Evolutionary conservation across 1,140 invertebrate genomes (phyloP).

Genomic region (Thaumetopoea pityocampa): DNA sequence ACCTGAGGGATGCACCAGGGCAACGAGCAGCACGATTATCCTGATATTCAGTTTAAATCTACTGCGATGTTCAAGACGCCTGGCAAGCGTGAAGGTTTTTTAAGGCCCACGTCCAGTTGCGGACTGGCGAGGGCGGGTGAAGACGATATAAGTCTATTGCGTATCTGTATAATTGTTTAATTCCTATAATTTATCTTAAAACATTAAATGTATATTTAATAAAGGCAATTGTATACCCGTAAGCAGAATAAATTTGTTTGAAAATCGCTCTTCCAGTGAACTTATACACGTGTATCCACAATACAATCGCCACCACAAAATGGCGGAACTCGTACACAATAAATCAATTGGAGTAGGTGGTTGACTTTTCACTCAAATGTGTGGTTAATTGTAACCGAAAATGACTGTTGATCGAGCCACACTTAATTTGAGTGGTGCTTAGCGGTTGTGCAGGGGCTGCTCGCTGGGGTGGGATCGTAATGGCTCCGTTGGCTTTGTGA

Average conservation of each 20-base stretch:
- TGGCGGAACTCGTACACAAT: conserved; percentile 70
- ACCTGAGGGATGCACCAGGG: too few species aligned
- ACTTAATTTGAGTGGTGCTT: conserved; percentile 74
- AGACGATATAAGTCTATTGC: too few species aligned
- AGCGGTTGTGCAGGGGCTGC: conserved; percentile 47
- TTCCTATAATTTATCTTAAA: too few species aligned
- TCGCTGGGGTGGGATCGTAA: conserved; percentile 42
- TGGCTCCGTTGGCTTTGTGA: conserved; percentile 52
- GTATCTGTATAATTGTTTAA: too few species aligned
- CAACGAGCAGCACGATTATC: too few species aligned
- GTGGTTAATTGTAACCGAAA: conserved; percentile 76
- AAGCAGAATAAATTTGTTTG: background rate
- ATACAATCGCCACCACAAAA: conserved; percentile 59
- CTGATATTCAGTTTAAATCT: too few species aligned
- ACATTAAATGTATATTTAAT: too few species aligned
- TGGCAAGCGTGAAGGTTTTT: too few species aligned
- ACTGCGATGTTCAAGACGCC: too few species aligned
- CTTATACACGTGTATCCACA: conserved; percentile 21
- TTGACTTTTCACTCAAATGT: conserved; percentile 76
- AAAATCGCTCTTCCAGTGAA: conserved; percentile 22
- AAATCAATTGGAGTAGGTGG: conserved; percentile 76
- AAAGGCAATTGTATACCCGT: too few species aligned
- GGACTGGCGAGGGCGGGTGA: too few species aligned
- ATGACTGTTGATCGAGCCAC: conserved; percentile 74
- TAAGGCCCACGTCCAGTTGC: too few species aligned